Evolutionary conservation across 2,113 vertebrate genomes (phyloP), one percentile per base, ranked within the genome.

Genomic region (Myiagra hebetior): DNA sequence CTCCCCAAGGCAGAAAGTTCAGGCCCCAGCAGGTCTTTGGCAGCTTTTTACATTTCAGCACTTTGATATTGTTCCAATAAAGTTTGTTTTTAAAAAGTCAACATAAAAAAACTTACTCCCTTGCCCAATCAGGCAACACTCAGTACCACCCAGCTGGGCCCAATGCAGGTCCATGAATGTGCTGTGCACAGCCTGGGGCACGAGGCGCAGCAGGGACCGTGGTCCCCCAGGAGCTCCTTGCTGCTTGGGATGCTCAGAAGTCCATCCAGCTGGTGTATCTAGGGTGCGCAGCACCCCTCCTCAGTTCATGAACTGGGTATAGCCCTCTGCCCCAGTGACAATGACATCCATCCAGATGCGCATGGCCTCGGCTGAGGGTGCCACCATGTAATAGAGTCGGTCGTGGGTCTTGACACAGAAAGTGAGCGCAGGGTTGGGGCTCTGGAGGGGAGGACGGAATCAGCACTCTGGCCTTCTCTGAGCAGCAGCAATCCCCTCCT

Each of bases 281-380:
- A 9, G 83, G 76, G 26, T 11, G 52, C 9, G 1, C 52, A n/a
- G 75, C 64, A 31, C 7, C 12, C 18, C 28, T 82, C 65, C 96
- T 98, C 95, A 99, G 98, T 98, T 99, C 98, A 99, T 98, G 97
- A 99, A 99, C 97, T 99, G 99, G 2, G 99, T 99, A 97, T 99
- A 99, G 13, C 99, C 99, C 97, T 99, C 99, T 0, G 99, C 99
- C 30, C 99, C 99, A 0, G 99, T 99, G 85, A 99, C 99, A 1
- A 99, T 99, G 84, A 99, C 99, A 0, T 99, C 99, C 99, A 99
- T 99, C 99, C 99, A 99, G 94, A 99, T 99, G 87, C 99, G 98
- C 99, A 99, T 99, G 97, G 99, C 99, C 94, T 99, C 99, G 0
- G 99, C 98, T 0, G 99, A 98, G 0, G 99, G 99, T 0, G 99